phyloP scores from a whole-genome alignment of 2,113 vertebrate genomes.

The Lagopus muta region DNA sequence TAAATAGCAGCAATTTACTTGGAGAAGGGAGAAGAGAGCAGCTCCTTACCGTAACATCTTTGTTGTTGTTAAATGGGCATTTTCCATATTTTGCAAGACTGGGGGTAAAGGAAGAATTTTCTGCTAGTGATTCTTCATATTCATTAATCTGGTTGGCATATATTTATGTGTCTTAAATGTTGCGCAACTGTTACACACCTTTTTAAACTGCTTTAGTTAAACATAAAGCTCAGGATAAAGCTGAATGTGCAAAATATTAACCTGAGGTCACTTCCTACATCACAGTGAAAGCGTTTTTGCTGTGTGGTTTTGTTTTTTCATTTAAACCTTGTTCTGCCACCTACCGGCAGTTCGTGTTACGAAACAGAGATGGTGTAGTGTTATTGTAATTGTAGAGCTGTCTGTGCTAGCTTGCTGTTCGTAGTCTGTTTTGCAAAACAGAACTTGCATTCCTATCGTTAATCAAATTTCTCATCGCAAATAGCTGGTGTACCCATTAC shows the following conservation, averaged over 20 bases:
- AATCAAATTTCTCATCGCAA: background rate
- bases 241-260: background rate
- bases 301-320: background rate
- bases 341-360: background rate
- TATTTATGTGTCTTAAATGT: accelerated
- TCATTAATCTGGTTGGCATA: background rate
- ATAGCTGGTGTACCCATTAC: background rate
- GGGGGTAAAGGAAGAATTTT: background rate
- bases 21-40: background rate
- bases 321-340: background rate
- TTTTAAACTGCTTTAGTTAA: background rate
- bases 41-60: background rate
- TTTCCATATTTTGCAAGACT: background rate
- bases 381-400: accelerated
- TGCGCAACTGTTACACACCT: background rate
- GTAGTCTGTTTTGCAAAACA: background rate
- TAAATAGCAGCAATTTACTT: background rate
- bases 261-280: background rate
- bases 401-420: background rate
- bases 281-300: background rate
- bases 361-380: accelerated
- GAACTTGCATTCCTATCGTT: background rate
- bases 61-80: background rate
- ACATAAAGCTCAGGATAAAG: background rate
- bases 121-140: background rate